Evolutionary conservation across 2,797 vertebrate species (phyloP), one percentile per base, ranked within the genome.

Genomic region (Enteromius fasciolatus): DNA sequence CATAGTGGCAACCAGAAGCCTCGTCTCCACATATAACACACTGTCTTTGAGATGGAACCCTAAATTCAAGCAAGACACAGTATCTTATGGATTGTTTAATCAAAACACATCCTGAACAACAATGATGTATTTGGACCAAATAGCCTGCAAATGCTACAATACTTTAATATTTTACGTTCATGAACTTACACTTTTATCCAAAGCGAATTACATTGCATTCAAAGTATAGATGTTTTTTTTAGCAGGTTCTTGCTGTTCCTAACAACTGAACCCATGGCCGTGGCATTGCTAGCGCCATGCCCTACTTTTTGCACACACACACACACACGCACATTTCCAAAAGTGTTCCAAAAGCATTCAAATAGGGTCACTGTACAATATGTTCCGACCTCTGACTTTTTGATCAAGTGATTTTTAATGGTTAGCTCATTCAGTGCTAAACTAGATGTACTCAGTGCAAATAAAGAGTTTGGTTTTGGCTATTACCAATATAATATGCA

Each of bases 1-100:
- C 98, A 39, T 99, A 99, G 87, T 99, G 98, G 86, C 98, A 99
- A 4, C 98, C 98, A 0, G 98, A 99, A 0, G 98, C 98, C 88
- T 99, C 98, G 80, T 99, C 98, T 0, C 97, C 94, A 18, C 98
- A 99, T 88, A 99, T 99, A 78, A 97, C 93, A 85, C 98, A 99
- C 82, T 94, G 92, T 90, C 98, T 97, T 93, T 97, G 98, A 77
- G 96, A 94, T 18, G 97, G 88, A 81, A 93, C 89, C 1, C 95
- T 95, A 83, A 11, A 41, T 20, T 28, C 4, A 68, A 76, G 76
- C 31, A 52, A 84, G 44, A 73, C 31, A 52, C n/a, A 50, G 5
- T 23, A 36, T 39, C 25, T 14, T 78, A 2, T 63, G 7, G 33
- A 39, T 52, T 25, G 10, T 46, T 12, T 3, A 44, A n/a, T 11